phyloP scores from a whole-genome alignment of 2,888 invertebrate species.

The Nasonovia ribisnigri region DNA sequence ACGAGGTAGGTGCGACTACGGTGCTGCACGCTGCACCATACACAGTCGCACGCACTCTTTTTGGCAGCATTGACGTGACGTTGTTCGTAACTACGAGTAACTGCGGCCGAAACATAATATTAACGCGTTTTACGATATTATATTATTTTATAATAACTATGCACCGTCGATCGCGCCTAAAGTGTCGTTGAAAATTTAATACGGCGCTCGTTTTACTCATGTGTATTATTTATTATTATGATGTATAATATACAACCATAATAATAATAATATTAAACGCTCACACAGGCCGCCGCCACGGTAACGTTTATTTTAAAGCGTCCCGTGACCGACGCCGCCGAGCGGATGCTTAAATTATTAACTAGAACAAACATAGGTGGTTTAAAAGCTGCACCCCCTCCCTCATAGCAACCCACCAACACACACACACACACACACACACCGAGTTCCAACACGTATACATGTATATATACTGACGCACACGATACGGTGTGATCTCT shows the following conservation, averaged over 20 bases:
- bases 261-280: constrained; percentile 15
- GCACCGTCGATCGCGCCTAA: neutral
- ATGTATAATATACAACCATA: neutral
- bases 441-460: neutral
- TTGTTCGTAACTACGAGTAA: neutral
- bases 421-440: neutral
- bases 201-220: neutral
- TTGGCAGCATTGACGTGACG: neutral
- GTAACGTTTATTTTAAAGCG: constrained; percentile 59
- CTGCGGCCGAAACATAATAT: neutral
- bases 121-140: neutral
- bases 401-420: too few relatives aligned
- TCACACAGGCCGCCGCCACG: neutral
- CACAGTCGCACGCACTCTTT: neutral
- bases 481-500: neutral
- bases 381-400: constrained; percentile 36
- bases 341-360: constrained; percentile 59
- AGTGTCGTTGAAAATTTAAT: constrained; percentile 50
- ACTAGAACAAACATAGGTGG: constrained; percentile 39
- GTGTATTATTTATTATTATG: neutral
- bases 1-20: neutral
- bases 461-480: neutral
- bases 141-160: neutral
- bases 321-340: constrained; percentile 51
- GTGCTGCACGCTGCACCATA: neutral